phyloP scores from a whole-genome alignment of 2,888 invertebrate species.

The Microplitis deprimator region DNA sequence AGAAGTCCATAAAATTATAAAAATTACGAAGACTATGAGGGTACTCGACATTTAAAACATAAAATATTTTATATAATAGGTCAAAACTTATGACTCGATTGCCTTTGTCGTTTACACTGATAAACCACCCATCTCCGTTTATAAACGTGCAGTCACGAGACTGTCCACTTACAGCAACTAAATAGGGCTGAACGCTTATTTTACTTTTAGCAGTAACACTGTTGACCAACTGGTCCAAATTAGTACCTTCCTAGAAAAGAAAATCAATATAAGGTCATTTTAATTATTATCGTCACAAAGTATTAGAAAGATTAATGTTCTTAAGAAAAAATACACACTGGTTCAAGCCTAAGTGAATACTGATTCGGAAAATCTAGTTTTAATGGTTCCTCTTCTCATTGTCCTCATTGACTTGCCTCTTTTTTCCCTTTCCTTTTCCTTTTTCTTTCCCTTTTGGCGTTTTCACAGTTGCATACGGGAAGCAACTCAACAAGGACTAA shows the following conservation, averaged over 20 bases:
- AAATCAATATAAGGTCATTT: neutral
- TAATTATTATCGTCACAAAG: neutral
- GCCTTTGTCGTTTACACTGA: neutral
- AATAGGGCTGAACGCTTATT: neutral
- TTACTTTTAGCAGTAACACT: neutral
- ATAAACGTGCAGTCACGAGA: neutral
- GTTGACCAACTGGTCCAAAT: neutral
- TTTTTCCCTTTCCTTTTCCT: neutral
- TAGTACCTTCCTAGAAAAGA: conserved; percentile 4
- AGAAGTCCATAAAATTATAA: conserved; percentile 14
- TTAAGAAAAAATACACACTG: neutral
- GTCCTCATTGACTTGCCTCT: neutral
- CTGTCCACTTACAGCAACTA: neutral
- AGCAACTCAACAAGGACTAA: too few species aligned
- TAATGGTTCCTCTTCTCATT: neutral
- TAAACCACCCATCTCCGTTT: neutral
- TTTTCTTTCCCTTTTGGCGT: too few species aligned
- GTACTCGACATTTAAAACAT: neutral
- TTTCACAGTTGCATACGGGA: too few species aligned
- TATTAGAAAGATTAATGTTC: neutral
- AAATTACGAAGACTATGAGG: neutral
- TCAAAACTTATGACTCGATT: neutral
- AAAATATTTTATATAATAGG: neutral
- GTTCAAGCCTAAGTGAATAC: neutral
- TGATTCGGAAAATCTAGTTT: neutral